phyloP scores from a whole-genome alignment of 1,140 invertebrate genomes.

The Ladona fulva region DNA sequence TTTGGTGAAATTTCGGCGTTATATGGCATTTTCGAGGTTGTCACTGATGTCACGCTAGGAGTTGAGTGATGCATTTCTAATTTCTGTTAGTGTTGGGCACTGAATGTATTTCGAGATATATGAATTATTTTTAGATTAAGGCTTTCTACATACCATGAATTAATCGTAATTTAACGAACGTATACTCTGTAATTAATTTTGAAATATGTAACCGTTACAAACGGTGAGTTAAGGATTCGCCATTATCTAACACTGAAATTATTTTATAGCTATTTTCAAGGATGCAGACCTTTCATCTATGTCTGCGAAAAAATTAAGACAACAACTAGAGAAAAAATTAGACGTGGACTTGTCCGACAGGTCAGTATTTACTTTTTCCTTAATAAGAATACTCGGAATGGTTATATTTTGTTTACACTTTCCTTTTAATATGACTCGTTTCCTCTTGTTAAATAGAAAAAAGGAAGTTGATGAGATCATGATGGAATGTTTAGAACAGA shows the following conservation, averaged over 20 bases:
- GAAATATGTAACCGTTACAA: no score
- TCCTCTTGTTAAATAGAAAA: constrained; percentile 45
- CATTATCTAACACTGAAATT: constrained; percentile 16
- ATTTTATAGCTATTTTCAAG: constrained; percentile 69
- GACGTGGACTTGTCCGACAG: constrained; percentile 60
- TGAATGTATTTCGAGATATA: no score
- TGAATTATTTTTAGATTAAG: no score
- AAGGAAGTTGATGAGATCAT: constrained; percentile 77
- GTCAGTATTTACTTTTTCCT: constrained; percentile 29
- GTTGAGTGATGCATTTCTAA: constrained; percentile 20
- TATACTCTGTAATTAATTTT: no score
- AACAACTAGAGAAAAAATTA: constrained; percentile 73
- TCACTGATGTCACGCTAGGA: not conserved
- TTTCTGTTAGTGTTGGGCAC: no score
- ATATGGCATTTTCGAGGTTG: not conserved
- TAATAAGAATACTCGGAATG: not conserved
- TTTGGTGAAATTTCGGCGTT: constrained; percentile 11
- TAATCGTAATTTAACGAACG: no score
- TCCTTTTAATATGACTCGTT: constrained; percentile 11
- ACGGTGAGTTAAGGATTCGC: no score
- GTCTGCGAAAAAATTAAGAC: constrained; percentile 83
- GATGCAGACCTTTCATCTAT: constrained; percentile 73
- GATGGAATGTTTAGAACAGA: constrained; percentile 61
- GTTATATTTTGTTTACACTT: constrained; percentile 17
- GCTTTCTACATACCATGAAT: no score